A percentile compares a stretch with the other conserved stretches of the same genome.
Conservation (phyloP, 2,113 vertebrate genomes). For the Clupea harengus region DNA sequence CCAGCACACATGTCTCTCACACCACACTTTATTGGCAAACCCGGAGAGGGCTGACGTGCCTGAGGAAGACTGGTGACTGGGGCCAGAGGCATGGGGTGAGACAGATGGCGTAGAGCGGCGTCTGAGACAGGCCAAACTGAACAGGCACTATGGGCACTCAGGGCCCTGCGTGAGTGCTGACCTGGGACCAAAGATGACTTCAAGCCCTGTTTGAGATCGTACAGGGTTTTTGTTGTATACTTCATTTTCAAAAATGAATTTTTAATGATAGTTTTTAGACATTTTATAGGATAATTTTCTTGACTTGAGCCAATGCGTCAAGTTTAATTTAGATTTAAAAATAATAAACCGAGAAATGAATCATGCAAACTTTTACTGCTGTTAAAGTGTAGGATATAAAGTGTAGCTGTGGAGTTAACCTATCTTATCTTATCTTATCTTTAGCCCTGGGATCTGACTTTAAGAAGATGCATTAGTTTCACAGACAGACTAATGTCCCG, state of each 20-base stretch:
- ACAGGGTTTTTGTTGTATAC: constrained; percentile 20
- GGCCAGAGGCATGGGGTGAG: constrained; percentile 63
- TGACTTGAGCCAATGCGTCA: not conserved
- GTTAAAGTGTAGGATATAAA: not conserved
- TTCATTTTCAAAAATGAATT: not conserved
- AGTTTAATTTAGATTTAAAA: not conserved
- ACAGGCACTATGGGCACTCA: not conserved
- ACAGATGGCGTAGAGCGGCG: constrained; percentile 28
- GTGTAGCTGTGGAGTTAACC: not conserved
- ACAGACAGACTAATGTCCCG: constrained; percentile 72
- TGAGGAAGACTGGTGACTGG: constrained; percentile 72
- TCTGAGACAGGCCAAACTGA: not conserved
- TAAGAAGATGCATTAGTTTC: constrained; percentile 63
- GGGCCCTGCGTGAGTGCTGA: not conserved
- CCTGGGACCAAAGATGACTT: not conserved
- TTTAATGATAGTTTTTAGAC: not conserved
- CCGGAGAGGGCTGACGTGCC: constrained; percentile 53
- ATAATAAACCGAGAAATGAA: not conserved
- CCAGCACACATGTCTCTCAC: constrained; percentile 19
- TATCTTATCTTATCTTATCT: too few relatives aligned
- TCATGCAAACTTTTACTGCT: not conserved
- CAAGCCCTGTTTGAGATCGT: not conserved
- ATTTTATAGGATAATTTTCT: not conserved
- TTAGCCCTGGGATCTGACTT: constrained; percentile 57
- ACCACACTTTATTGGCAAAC: constrained; percentile 72